Evolutionary conservation across 2,888 invertebrate genomes (phyloP), one percentile per base, ranked within the genome.

Genomic region (Elysia crispata): DNA sequence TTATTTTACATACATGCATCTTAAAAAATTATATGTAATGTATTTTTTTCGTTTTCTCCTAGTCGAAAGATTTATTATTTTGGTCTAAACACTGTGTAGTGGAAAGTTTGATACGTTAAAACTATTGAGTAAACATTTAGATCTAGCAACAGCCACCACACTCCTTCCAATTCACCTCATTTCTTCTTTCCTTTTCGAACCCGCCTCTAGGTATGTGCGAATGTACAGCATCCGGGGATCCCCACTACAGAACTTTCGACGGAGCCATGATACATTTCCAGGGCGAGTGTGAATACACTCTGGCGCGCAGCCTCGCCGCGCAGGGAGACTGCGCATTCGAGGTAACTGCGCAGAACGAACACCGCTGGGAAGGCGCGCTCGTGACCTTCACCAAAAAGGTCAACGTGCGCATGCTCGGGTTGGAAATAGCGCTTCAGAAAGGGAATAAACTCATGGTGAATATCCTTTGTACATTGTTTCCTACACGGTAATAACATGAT

Each of bases 221-320:
- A 1, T 87, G 87, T 70, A 80, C 74, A 28, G 85, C 80, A 1
- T 81, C 81, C 66, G 90, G 90, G 49, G 90, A 91, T 72, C 91
- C 91, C 6, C 91, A 91, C 79, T 90, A 88, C 84, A 81, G 82
- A 23, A 91, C 90, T 18, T 91, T 86, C 79, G 91, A 91, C 77
- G 88, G 88, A 1, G 84, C 86, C 67, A 85, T 83, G 81, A 89
- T 86, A 54, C 83, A 87, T 80, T 90, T 87, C 79, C 83, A 84
- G 83, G 89, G 90, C 54, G 87, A 86, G 0, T 91, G 91, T 76
- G 89, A 87, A 69, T 91, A 91, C 83, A 85, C 87, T 8, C 84
- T 89, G 83, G 86, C 89, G 1, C 75, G 85, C 69, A 77, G 77
- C 23, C 84, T 86, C 5, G 85, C 84, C 60, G 77, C 30, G 18